Conservation (phyloP, 2,113 vertebrate species). For the Cyrtonyx montezumae region DNA sequence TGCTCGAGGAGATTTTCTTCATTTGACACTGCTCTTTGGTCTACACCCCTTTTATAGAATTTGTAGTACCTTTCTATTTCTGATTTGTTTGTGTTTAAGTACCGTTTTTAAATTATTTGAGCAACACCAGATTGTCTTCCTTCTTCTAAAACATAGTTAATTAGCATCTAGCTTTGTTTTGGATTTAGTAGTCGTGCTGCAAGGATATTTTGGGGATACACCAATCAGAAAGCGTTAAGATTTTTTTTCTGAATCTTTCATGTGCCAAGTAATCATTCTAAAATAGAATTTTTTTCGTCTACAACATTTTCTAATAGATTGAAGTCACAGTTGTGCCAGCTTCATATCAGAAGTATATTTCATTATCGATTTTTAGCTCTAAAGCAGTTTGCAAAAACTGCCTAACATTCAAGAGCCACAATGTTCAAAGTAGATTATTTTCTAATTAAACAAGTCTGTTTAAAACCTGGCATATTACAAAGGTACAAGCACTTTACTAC, state of each 20-base stretch:
- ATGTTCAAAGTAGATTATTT: conserved; percentile 34
- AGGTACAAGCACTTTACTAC: conserved; percentile 38
- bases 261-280: conserved; percentile 50
- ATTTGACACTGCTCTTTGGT: conserved; percentile 77
- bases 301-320: conserved; percentile 17
- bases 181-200: conserved; percentile 40
- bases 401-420: conserved; percentile 30
- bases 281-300: conserved; percentile 26
- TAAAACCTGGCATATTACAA: conserved; percentile 37
- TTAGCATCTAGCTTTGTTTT: conserved; percentile 12
- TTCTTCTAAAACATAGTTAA: conserved; percentile 10
- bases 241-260: conserved; percentile 27
- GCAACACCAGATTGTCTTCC: conserved; percentile 33
- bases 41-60: not conserved
- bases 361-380: conserved; percentile 50
- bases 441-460: conserved; percentile 61
- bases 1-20: conserved; percentile 96
- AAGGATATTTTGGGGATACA: not conserved
- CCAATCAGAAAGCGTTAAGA: conserved; percentile 4
- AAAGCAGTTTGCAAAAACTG: conserved; percentile 49
- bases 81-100: conserved; percentile 31
- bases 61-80: not conserved
- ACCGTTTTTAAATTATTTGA: conserved; percentile 70
- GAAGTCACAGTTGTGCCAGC: conserved; percentile 48
- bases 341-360: conserved; percentile 46